Evolutionary conservation across 2,888 invertebrate species (phyloP).

Genomic region (Melanargia galathea): DNA sequence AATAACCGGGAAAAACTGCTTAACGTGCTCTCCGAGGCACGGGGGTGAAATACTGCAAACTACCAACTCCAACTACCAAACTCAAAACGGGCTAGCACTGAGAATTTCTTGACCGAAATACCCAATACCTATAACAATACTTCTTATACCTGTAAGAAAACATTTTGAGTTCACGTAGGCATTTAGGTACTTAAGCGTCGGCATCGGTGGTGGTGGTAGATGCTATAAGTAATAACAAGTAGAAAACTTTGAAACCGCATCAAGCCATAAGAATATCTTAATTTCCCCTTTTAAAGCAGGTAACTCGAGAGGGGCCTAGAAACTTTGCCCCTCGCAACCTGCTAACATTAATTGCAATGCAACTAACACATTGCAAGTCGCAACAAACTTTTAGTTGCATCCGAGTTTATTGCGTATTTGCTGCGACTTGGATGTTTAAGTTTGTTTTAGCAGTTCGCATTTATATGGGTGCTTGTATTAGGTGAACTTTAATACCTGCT

Average conservation of each 20-base stretch:
- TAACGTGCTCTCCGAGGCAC: too few relatives aligned
- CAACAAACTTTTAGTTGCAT: conserved; percentile 41
- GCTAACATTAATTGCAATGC: conserved; percentile 51
- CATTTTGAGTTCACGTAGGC: too few relatives aligned
- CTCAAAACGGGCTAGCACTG: too few relatives aligned
- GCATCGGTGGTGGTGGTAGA: too few relatives aligned
- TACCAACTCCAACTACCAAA: too few relatives aligned
- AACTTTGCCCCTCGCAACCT: conserved; percentile 35
- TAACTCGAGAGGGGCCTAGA: conserved; percentile 28
- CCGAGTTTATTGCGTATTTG: conserved; percentile 44
- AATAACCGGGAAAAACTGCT: too few relatives aligned
- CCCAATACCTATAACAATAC: too few relatives aligned
- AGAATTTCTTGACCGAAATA: too few relatives aligned
- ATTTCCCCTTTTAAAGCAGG: conserved; percentile 28
- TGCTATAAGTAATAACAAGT: conserved; percentile 13
- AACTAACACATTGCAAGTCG: conserved; percentile 41
- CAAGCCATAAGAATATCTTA: conserved; percentile 32
- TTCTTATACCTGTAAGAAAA: too few relatives aligned
- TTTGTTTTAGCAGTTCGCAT: conserved; percentile 18
- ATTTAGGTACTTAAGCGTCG: too few relatives aligned
- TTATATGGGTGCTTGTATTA: conserved; percentile 20
- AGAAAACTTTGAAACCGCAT: conserved; percentile 18
- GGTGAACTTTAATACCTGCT: conserved; percentile 2
- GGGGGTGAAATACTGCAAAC: too few relatives aligned
- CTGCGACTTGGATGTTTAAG: conserved; percentile 36